Evolutionary conservation across 2,888 invertebrate species (phyloP).

Genomic region (Synanthedon tipuliformis): DNA sequence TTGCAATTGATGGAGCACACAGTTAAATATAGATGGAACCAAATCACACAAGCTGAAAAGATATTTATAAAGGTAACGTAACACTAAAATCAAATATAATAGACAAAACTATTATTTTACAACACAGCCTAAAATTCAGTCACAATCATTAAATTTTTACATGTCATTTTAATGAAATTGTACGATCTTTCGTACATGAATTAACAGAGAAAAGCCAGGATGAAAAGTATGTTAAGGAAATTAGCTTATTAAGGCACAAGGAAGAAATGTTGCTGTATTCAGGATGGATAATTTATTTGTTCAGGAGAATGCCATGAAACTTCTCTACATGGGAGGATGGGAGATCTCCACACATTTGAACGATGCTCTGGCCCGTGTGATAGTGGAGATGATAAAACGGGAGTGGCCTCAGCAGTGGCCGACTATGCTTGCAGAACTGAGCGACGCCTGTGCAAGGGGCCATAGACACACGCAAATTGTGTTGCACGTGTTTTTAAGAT

Average conservation of each 20-base stretch:
- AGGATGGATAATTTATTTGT: slow-evolving; percentile 5
- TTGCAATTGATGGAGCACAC: slow-evolving; percentile 93
- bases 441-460: slow-evolving; percentile 83
- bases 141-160: no score
- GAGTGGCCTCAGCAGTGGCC: slow-evolving; percentile 99
- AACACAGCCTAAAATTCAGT: no score
- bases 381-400: slow-evolving; percentile 96
- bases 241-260: no score
- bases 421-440: slow-evolving; percentile 83
- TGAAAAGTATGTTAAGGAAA: no score
- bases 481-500: slow-evolving; percentile 85
- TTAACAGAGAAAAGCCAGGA: no score
- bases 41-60: slow-evolving; percentile 88
- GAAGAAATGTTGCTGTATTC: no score
- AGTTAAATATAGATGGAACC: slow-evolving; percentile 93
- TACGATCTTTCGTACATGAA: no score
- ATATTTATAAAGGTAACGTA: slow-evolving; percentile 81
- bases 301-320: slow-evolving; percentile 88
- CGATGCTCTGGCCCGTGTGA: slow-evolving; percentile 87
- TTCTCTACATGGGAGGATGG: slow-evolving; percentile 81
- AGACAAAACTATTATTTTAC: no score
- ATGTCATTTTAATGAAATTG: no score
- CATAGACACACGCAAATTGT: slow-evolving; percentile 92
- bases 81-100: not conserved
- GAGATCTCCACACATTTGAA: slow-evolving; percentile 81